Base-by-base conservation (phyloP, 2,888 invertebrate genomes). In the Drosophila prostipennis region DNA sequence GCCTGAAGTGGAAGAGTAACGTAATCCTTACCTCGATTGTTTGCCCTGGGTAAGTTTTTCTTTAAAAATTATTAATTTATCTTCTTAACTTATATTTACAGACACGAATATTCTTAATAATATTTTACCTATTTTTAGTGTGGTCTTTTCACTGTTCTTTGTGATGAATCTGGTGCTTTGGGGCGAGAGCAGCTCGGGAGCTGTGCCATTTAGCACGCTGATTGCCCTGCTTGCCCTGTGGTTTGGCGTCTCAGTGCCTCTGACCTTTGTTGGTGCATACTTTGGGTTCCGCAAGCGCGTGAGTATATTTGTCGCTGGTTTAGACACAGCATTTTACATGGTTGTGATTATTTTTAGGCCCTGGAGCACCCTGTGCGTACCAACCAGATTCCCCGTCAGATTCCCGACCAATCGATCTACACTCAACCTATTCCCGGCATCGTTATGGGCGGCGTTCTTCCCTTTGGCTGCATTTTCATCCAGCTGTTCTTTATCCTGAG, bases 401-500 rank as follows among this genome's bases (percentile, higher is more conserved):
- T 99, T 87, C 99, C 99, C 1, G 98, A 99, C 89, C 99, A 99
- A 93, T 98, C 98, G n/a, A 94, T 99, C 88, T 99, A 99, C 93
- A 99, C 99, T 0, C 97, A 96, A 91, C 96, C 99, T 0, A 93
- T 99, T 63, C 99, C 99, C 16, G 99, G 98, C 53, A 96, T 98
- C 79, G 93, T 99, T 52, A 99, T 99, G 99, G 99, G 99, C 7
- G 99, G 99, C 42, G 98, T 99, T 52, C 93, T 99, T 85, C 99
- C 99, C 1, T 99, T 99, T 92, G 99, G 98, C 55, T 98, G 97
- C 91, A 98, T 98, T 89, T 99, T 99, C 93, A 99, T 99, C 87
- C 99, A 99, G 91, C 94, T 99, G 29, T 99, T 99, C 94, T 99
- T 99, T 92, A 99, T 99, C 80, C 94, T 99, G 72, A 99, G 98